These are phyloP conservation scores for Ambastaia sidthimunki DNA, from an alignment of 2,797 vertebrate genomes.

Conservation along the genomic window DNA sequence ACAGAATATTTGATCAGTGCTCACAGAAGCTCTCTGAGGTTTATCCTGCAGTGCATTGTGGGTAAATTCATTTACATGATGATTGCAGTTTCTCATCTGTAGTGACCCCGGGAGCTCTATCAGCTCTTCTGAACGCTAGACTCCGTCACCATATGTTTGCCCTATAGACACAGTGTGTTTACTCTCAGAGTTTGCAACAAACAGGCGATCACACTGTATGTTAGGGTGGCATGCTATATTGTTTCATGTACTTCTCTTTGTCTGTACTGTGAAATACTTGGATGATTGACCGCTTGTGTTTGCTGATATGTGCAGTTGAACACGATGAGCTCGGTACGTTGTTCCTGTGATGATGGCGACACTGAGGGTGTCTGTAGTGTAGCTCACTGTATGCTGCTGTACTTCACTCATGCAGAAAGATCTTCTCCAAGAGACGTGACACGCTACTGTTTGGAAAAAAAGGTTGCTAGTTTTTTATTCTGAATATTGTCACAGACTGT, in stretches of 20 bases:
- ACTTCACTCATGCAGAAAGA: too few species aligned
- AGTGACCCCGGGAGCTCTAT: constrained; percentile 20
- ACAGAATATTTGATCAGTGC: constrained; percentile 37
- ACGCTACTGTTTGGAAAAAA: too few species aligned
- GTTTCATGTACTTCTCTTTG: too few species aligned
- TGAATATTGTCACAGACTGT: not conserved
- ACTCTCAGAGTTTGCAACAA: not conserved
- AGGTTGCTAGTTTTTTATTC: too few species aligned
- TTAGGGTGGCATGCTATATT: not conserved
- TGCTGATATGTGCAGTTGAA: too few species aligned
- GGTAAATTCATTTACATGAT: constrained; percentile 39
- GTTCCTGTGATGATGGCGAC: too few species aligned
- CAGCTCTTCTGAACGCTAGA: constrained; percentile 19
- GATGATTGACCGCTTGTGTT: too few species aligned
- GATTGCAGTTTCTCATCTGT: constrained; percentile 42
- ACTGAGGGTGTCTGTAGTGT: too few species aligned
- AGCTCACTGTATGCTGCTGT: too few species aligned
- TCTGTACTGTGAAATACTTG: too few species aligned
- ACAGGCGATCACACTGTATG: not conserved
- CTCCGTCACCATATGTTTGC: not conserved
- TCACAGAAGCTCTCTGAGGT: constrained; percentile 15
- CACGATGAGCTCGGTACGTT: too few species aligned
- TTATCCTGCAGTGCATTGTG: constrained; percentile 28
- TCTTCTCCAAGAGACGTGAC: too few species aligned
- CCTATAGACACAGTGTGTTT: constrained; percentile 3